These are phyloP conservation scores for Drosophila burlai DNA, from an alignment of 1,140 invertebrate genomes.

Conservation along the genomic window DNA sequence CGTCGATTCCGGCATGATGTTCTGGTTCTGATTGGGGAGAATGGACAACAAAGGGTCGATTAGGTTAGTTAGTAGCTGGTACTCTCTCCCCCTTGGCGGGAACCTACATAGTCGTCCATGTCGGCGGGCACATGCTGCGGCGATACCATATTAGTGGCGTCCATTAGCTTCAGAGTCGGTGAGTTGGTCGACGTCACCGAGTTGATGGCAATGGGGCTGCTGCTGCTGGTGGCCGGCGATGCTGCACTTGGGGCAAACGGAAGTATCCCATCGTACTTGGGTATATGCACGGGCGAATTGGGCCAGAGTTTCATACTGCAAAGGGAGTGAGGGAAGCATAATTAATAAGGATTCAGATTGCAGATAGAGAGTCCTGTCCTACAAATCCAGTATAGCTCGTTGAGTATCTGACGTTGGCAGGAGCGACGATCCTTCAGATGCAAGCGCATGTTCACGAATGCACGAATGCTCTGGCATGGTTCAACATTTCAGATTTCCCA, in stretches of 20 bases:
- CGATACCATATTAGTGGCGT: constrained; percentile 82
- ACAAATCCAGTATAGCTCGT: constrained; percentile 57
- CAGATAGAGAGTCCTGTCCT: not conserved
- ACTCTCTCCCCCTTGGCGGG: constrained; percentile 3
- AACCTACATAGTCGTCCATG: constrained; percentile 79
- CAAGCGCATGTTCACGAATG: constrained; percentile 79
- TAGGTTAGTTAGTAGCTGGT: constrained; percentile 12
- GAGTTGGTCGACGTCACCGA: constrained; percentile 85
- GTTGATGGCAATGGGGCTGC: constrained; percentile 84
- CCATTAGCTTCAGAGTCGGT: constrained; percentile 82
- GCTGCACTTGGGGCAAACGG: constrained; percentile 75
- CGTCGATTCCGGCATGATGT: constrained; percentile 87
- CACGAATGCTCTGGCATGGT: constrained; percentile 8
- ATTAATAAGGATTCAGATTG: not conserved
- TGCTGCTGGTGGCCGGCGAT: constrained; percentile 71
- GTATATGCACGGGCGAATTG: constrained; percentile 84
- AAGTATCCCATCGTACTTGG: constrained; percentile 84
- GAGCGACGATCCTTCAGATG: constrained; percentile 68
- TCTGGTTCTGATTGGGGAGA: constrained; percentile 71
- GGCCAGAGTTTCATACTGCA: constrained; percentile 84
- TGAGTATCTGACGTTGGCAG: constrained; percentile 34
- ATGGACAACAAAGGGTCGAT: constrained; percentile 15
- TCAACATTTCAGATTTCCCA: constrained; percentile 23
- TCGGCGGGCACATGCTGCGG: constrained; percentile 75
- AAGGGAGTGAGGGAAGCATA: not conserved